These are phyloP conservation scores for Edolisoma coerulescens DNA, from an alignment of 2,113 vertebrate genomes.

Conservation along the genomic window DNA sequence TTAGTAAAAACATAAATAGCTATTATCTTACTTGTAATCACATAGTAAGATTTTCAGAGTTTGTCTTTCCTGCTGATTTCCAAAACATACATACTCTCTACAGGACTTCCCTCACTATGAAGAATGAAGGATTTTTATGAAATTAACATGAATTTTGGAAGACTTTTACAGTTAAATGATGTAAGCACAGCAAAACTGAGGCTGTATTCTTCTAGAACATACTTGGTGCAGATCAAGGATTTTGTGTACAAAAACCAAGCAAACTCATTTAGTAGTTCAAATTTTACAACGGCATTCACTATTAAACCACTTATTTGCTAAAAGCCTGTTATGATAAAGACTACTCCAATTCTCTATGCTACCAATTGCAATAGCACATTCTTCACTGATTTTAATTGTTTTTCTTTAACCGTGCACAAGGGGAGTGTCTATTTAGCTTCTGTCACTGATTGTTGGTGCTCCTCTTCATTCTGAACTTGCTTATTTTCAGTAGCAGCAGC, in stretches of 20 bases:
- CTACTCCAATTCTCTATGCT: neutral
- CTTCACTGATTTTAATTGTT: neutral
- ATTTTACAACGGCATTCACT: neutral
- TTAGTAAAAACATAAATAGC: neutral
- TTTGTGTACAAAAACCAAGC: neutral
- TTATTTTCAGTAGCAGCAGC: neutral
- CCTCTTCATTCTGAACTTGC: neutral
- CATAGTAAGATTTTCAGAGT: neutral
- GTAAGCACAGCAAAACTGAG: neutral
- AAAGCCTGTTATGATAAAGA: neutral
- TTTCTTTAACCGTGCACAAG: neutral
- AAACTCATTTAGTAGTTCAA: neutral
- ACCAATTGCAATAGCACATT: neutral
- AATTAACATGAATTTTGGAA: neutral
- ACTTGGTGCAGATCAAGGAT: neutral
- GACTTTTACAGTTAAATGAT: neutral
- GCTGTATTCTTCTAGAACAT: neutral
- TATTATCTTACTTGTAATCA: neutral
- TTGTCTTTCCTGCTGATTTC: neutral
- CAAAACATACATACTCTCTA: neutral
- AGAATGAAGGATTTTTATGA: neutral
- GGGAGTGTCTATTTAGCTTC: neutral
- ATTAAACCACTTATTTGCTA: neutral
- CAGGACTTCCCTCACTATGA: neutral
- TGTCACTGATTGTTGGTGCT: neutral